Percentiles rank a stretch among this genome's conserved stretches.
These are phyloP conservation scores for Trinorchestia longiramus DNA, from an alignment of 1,140 invertebrate genomes.

Conservation along the genomic window DNA sequence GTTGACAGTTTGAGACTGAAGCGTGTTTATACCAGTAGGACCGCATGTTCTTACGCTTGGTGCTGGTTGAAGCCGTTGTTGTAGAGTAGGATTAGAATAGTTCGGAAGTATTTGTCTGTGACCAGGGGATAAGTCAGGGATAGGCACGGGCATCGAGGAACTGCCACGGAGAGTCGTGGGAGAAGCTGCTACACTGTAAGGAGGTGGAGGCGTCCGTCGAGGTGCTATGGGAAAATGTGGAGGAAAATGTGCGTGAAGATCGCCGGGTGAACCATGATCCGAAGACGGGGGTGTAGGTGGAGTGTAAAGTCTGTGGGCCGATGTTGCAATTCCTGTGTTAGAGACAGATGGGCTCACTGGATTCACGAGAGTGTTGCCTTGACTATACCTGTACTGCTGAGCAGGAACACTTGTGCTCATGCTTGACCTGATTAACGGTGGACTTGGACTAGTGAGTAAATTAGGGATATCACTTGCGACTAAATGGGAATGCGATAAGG, in stretches of 20 bases:
- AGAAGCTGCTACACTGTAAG: constrained; percentile 63
- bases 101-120: constrained; percentile 30
- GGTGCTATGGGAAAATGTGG: neutral
- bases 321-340: constrained; percentile 1
- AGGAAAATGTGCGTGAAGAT: constrained; percentile 34
- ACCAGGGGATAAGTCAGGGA: constrained; percentile 60
- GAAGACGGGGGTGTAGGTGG: constrained; percentile 83
- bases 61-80: constrained; percentile 17
- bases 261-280: constrained; percentile 81
- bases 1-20: neutral
- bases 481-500: constrained; percentile 51
- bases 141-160: constrained; percentile 63
- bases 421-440: constrained; percentile 47
- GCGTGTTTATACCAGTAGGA: neutral
- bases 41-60: neutral
- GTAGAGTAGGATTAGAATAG: neutral
- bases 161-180: constrained; percentile 67
- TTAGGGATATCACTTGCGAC: constrained; percentile 27
- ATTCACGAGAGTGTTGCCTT: neutral
- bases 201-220: constrained; percentile 67
- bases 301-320: constrained; percentile 69
- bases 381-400: constrained; percentile 12
- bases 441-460: constrained; percentile 17
- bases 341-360: neutral
- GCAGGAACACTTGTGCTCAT: neutral